These are phyloP conservation scores for Pseudococcus longispinus DNA, from an alignment of 2,888 invertebrate species.

Conservation along the genomic window DNA sequence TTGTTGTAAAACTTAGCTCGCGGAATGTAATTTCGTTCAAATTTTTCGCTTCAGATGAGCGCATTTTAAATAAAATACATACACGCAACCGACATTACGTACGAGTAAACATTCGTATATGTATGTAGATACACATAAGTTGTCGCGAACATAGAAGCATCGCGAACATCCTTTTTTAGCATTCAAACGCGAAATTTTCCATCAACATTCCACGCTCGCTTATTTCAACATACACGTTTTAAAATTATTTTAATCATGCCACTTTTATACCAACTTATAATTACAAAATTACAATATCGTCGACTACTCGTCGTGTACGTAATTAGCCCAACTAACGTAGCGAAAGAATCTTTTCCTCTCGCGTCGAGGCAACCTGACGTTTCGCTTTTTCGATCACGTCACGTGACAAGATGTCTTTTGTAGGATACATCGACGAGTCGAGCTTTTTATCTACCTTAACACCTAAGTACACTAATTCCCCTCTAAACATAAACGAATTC, in stretches of 20 bases:
- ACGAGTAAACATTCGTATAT: conserved; percentile 20
- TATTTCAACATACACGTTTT: background rate
- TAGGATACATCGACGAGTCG: background rate
- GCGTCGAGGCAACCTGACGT: background rate
- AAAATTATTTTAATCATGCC: background rate
- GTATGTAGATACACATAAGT: background rate
- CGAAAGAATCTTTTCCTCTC: background rate
- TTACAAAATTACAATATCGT: conserved; percentile 14
- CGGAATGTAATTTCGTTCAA: conserved; percentile 37
- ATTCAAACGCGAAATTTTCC: background rate
- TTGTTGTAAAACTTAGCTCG: background rate
- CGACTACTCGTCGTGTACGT: background rate
- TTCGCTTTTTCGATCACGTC: background rate
- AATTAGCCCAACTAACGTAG: background rate
- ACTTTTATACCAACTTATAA: conserved; percentile 16
- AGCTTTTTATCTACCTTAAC: conserved; percentile 16
- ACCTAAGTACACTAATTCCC: background rate
- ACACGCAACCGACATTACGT: conserved; percentile 25
- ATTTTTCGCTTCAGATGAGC: conserved; percentile 35
- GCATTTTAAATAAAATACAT: conserved; percentile 33
- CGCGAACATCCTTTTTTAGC: background rate
- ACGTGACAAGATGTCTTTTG: background rate
- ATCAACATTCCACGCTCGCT: background rate
- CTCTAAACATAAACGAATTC: background rate
- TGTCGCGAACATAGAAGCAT: conserved; percentile 16